Evolutionary conservation across 2,888 invertebrate species (phyloP), one percentile per base, ranked within the genome.

Genomic region (Notodonta dromedarius): DNA sequence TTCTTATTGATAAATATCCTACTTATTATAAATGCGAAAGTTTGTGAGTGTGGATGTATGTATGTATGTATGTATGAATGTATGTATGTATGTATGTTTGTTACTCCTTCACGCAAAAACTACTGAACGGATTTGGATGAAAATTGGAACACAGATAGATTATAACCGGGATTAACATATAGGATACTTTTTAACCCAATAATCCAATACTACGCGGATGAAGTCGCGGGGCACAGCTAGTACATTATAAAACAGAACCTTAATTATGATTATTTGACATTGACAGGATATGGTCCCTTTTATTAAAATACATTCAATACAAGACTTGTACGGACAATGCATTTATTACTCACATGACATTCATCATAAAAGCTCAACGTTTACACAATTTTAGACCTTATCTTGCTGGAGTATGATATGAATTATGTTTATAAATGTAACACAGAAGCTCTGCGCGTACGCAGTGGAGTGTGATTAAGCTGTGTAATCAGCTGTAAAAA

Each of bases 401-500:
- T 8, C 39, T 8, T 8, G 12, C 7, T 3, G 7, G 8, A 8
- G 39, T 39, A 39, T 39, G 14, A 24, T 24, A 24, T 24, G 24
- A 24, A 24, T 24, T 24, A 24, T 24, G 24, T 24, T 24, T 24
- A 24, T 2, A 24, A 24, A 39, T 54, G 12, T 54, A 32, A 5
- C 2, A 32, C 32, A 53, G 35, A n/a, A 24, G 54, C 24, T 13
- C 51, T 39, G 55, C 53, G 57, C 50, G 57, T 58, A 62, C 60
- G 11, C 58, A 66, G 69, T 69, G 56, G 66, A 68, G 63, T 73
- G 77, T 73, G 77, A 84, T 87, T 83, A 82, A 66, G 63, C 54
- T 84, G 88, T 89, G 85, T 85, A 85, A 86, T 87, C 90, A 90
- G 84, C 82, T 85, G 89, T 82, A 67, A 79, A 79, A 70, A 69